Base-by-base conservation (phyloP, 2,888 invertebrate genomes). In the Blastobasis lacticolella region DNA sequence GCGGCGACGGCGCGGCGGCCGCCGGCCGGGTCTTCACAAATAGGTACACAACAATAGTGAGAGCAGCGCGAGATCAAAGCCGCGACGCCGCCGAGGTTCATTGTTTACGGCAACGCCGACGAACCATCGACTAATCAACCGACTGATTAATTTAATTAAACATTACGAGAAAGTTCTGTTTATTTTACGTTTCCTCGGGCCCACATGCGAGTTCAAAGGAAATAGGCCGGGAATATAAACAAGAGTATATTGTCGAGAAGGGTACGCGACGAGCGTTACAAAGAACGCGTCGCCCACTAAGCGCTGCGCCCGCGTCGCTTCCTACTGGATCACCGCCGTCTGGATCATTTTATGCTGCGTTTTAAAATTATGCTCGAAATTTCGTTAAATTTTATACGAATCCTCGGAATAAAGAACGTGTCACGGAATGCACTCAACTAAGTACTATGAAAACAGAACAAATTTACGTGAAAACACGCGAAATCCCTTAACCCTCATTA, bases 81-180 rank as follows among this genome's bases (percentile, higher is more conserved):
- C 49, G 55, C 67, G 68, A 66, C 69, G 69, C 75, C 71, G 69
- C 69, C 74, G 70, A 62, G 68, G 71, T 71, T 69, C 69, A 75
- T 75, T 87, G 87, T 88, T 88, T 88, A 88, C 85, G 70, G 73
- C 76, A 67, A 72, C 76, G 77, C 80, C 77, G 75, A 64, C 78
- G 75, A 74, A 77, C 82, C 86, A 85, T 85, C 86, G 86, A 79
- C 87, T 84, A 87, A 88, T 87, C 87, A 86, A 80, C 81, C 83
- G 75, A 78, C 86, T 87, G 87, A 88, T 87, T 88, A 88, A 88
- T 87, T 88, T 86, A 88, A 88, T 87, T 88, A 87, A 87, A 88
- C 87, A 87, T 87, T 84, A 87, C 87, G 78, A 87, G 87, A 88
- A 87, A 87, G 87, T 85, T 87, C 69, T 88, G 87, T 88, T 88